Evolutionary conservation across 2,113 vertebrate genomes (phyloP).

Genomic region (Amphilophus citrinellus): DNA sequence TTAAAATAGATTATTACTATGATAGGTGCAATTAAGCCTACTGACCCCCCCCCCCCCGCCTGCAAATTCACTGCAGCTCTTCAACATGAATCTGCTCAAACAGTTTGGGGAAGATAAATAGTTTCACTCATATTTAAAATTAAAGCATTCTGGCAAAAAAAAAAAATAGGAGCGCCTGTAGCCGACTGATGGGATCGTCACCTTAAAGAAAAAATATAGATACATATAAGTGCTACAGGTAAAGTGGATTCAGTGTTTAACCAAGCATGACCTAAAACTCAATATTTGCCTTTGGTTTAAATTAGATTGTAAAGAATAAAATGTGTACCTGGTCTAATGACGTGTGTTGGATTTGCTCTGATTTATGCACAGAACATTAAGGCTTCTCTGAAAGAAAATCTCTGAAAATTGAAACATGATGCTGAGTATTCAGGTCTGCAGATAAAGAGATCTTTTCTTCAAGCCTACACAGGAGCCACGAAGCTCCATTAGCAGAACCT

Average conservation of each 20-base stretch:
- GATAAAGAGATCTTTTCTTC: constrained; percentile 33
- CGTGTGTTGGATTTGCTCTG: constrained; percentile 40
- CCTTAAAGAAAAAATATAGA: constrained; percentile 26
- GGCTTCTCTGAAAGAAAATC: constrained; percentile 60
- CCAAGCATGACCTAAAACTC: constrained; percentile 46
- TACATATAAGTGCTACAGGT: constrained; percentile 65
- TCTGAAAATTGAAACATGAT: constrained; percentile 26
- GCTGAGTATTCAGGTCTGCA: constrained; percentile 45
- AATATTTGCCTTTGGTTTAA: constrained; percentile 72
- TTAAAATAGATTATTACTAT: constrained; percentile 75
- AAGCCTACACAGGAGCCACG: constrained; percentile 44
- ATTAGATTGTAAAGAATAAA: constrained; percentile 53
- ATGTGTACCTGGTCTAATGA: constrained; percentile 31
- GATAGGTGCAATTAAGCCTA: constrained; percentile 46
- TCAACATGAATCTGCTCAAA: constrained; percentile 25
- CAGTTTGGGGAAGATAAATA: constrained; percentile 57
- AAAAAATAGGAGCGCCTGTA: constrained; percentile 38
- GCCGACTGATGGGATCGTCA: constrained; percentile 39
- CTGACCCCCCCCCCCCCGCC: not conserved
- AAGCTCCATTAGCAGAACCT: constrained; percentile 47
- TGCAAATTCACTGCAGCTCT: constrained; percentile 4
- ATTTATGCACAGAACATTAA: constrained; percentile 59
- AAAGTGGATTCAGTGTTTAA: constrained; percentile 65
- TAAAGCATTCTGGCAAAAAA: constrained; percentile 23
- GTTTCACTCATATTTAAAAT: constrained; percentile 48